Conservation (phyloP, 2,888 invertebrate genomes). For the Campopleginae sp. region DNA sequence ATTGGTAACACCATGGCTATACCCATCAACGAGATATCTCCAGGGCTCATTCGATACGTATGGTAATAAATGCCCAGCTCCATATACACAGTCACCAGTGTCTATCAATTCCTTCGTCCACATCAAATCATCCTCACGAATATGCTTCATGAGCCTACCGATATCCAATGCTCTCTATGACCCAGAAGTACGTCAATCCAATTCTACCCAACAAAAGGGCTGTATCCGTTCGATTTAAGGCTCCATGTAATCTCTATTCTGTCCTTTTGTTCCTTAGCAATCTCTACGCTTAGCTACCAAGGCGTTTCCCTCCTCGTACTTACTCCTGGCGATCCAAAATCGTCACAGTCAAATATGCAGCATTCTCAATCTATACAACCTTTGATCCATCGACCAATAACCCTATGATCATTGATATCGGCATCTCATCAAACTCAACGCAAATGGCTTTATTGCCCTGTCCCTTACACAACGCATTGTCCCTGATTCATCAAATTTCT, state of each 20-base stretch:
- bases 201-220: constrained; percentile 13
- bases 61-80: constrained; percentile 63
- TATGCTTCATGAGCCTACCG: constrained; percentile 25
- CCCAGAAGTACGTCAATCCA: background rate
- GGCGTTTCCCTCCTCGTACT: background rate
- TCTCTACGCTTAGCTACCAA: background rate
- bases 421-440: constrained; percentile 5
- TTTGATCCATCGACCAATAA: constrained; percentile 33
- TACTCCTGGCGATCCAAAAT: constrained; percentile 3
- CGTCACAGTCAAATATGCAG: constrained; percentile 9
- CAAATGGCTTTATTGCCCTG: constrained; percentile 36
- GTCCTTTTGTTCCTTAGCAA: constrained; percentile 11
- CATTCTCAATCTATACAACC: constrained; percentile 16
- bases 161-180: constrained; percentile 12
- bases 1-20: constrained; percentile 24
- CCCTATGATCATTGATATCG: constrained; percentile 40
- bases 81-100: background rate
- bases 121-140: background rate
- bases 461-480: background rate
- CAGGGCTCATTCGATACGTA: constrained; percentile 58
- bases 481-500: background rate
- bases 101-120: constrained; percentile 51
- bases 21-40: constrained; percentile 51
- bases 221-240: background rate
- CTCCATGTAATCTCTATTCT: background rate